Base-by-base conservation (phyloP, 2,888 invertebrate species). In the Proisotoma minuta region DNA sequence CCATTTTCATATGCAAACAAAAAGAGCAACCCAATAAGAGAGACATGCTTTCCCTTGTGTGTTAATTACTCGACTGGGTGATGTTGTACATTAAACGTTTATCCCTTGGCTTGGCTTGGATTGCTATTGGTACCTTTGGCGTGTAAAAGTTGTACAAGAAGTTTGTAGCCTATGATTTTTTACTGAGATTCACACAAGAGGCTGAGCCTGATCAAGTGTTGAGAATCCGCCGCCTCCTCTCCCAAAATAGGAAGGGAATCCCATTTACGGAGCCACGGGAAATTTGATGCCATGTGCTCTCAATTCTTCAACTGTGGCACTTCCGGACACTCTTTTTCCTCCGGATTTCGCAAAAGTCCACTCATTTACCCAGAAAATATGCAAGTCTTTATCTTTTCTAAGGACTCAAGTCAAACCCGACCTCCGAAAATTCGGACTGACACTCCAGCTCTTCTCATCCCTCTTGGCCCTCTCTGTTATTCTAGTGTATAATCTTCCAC, bases 211-310 rank as follows among this genome's bases (percentile, higher is more conserved):
- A 57, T 29, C 54, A 62, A 60, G 58, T 59, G 57, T 8, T 43
- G 43, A 39, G 50, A 49, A 58, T 58, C 50, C 49, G 60, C 65
- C 67, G 63, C 66, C 63, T 63, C 63, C 57, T 57, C 52, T 67
- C 71, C 71, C 71, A 73, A 73, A 73, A 73, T 73, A 73, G 73
- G 73, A 71, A 71, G 67, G 60, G 62, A 58, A 24, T 61, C 62
- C 73, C 73, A 66, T 71, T 62, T 69, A 71, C 60, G 73, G 73
- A 59, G 50, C 63, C 63, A 60, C 57, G 57, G 59, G 65, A 70
- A 66, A 67, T 69, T 67, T 62, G 64, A 68, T 68, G 66, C 71
- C 73, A 70, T 73, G 69, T 71, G 71, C 67, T 73, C 70, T 62
- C 65, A 66, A 71, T 71, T 70, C 69, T 63, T 68, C 63, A 53